Evolutionary conservation across 1,140 invertebrate genomes (phyloP).

Genomic region (Leptonema lineaticorne): DNA sequence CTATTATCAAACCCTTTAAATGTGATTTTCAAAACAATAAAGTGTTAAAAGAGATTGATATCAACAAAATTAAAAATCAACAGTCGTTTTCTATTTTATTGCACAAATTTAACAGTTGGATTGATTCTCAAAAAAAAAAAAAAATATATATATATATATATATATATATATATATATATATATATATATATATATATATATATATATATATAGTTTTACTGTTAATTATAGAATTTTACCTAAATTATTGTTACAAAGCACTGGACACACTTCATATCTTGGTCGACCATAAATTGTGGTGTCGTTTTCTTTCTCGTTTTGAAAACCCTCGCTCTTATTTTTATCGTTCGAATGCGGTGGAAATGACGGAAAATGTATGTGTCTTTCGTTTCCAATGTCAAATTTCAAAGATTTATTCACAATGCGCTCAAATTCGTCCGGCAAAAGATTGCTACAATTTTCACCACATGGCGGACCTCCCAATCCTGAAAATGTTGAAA

Average conservation of each 20-base stretch:
- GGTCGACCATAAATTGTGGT: slow-evolving; percentile 33
- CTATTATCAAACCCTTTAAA: too few relatives aligned
- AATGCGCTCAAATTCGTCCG: not conserved
- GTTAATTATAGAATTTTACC: slow-evolving; percentile 46
- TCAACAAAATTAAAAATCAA: too few relatives aligned
- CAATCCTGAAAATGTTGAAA: slow-evolving; percentile 38
- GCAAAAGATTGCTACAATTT: slow-evolving; percentile 39
- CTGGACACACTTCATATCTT: slow-evolving; percentile 45
- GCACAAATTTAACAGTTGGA: too few relatives aligned
- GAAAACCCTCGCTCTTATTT: not conserved
- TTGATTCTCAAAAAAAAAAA: too few relatives aligned
- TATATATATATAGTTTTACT: too few relatives aligned
- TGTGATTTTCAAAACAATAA: too few relatives aligned
- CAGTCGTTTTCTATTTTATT: too few relatives aligned
- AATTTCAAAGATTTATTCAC: not conserved
- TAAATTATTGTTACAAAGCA: slow-evolving; percentile 47
- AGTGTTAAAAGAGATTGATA: too few relatives aligned
- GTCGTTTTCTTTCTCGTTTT: not conserved
- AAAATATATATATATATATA: too few relatives aligned
- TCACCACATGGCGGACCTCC: slow-evolving; percentile 49
- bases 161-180: too few relatives aligned
- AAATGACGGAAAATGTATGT: not conserved
- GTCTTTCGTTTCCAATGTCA: not conserved
- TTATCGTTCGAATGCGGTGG: too few relatives aligned
- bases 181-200: too few relatives aligned